Base-by-base conservation (phyloP, 2,113 vertebrate genomes). In the Oriolus oriolus region DNA sequence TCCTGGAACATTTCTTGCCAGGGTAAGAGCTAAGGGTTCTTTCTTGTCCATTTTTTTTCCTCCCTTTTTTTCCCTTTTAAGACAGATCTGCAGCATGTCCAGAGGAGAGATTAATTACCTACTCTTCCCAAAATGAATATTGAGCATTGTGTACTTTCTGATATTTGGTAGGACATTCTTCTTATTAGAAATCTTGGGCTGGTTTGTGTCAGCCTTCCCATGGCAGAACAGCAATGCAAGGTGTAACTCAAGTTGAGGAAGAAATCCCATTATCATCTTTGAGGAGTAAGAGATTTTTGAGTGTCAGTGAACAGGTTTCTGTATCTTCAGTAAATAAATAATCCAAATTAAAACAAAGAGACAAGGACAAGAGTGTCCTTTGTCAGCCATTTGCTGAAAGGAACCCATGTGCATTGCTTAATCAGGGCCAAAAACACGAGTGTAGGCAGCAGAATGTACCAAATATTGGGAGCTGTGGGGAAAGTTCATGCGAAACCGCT, bases 1-100 rank as follows among this genome's bases (percentile, higher is more conserved):
- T 97, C 90, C 84, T 94, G 80, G 42, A 88, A 79, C 20, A 80
- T 53, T 91, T 89, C 87, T 95, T 96, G 45, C 59, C 49, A 70
- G 63, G 24, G 22, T 70, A 92, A 59, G 26, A 49, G 31, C 39
- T 66, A 89, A 86, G 28, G 30, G 18, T 18, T 82, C 35, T 44
- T 33, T 84, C 91, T 16, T 2, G 4, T 39, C 26, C 11, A 2
- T 4, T 66, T n/a, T 76, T 42, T 57, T 3, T 35, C 23, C 7
- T 5, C 31, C 66, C 17, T 24, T 14, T 76, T 59, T 35, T 26
- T 11, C n/a, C n/a, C 64, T 82, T 81, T 83, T 26, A 73, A 60
- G 54, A 68, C 37, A 88, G 42, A 84, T 52, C 33, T 66, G 61
- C 17, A 81, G 11, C 31, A 68, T 61, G 27, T 28, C 31, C 59